Evolutionary conservation across 1,140 invertebrate species (phyloP).

Genomic region (Ceratoteleas bidentatus): DNA sequence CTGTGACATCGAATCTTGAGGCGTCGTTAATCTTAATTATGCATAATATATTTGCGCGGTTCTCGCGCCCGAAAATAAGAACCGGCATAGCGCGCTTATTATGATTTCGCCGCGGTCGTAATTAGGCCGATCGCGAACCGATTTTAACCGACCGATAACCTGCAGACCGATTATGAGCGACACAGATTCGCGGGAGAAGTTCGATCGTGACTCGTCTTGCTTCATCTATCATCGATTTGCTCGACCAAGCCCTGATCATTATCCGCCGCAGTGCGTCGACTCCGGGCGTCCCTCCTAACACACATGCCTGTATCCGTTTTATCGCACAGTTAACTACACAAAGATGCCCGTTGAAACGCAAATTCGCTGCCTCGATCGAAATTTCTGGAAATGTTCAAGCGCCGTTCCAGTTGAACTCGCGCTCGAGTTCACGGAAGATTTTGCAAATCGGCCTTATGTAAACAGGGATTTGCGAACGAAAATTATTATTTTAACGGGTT

Average conservation of each 20-base stretch:
- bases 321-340: slow-evolving; percentile 27
- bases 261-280: slow-evolving; percentile 50
- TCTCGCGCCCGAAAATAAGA: slow-evolving; percentile 54
- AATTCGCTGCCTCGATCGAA: slow-evolving; percentile 26
- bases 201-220: slow-evolving; percentile 41
- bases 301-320: slow-evolving; percentile 27
- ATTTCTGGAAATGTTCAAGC: not conserved
- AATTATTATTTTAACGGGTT: slow-evolving; percentile 14
- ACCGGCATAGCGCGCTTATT: slow-evolving; percentile 18
- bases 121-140: not conserved
- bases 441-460: slow-evolving; percentile 15
- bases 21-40: slow-evolving; percentile 64
- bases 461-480: not conserved
- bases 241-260: slow-evolving; percentile 64
- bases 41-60: slow-evolving; percentile 54
- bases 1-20: slow-evolving; percentile 60
- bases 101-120: slow-evolving; percentile 10
- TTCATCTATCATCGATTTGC: slow-evolving; percentile 63
- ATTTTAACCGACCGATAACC: not conserved
- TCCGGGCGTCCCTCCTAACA: slow-evolving; percentile 34
- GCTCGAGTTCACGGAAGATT: not conserved
- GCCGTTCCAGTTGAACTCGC: not conserved
- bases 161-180: slow-evolving; percentile 38
- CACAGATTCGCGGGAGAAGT: slow-evolving; percentile 49
- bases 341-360: slow-evolving; percentile 36